Base-by-base conservation (phyloP, 2,888 invertebrate species). In the Platypus cylindrus region DNA sequence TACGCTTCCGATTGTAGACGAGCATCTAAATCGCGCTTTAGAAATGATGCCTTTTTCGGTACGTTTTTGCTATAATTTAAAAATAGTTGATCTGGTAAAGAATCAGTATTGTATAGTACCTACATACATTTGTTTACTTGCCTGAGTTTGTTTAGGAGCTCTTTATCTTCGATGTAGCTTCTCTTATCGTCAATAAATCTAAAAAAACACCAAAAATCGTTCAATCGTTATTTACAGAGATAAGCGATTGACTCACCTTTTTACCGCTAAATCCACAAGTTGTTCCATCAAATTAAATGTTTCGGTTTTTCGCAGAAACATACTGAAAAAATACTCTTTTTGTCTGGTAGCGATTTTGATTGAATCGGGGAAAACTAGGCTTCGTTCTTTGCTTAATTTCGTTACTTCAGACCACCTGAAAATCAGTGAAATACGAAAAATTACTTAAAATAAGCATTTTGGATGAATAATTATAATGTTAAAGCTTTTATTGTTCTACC, bases 201-300 rank as follows among this genome's bases (percentile, higher is more conserved):
- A 59, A 32, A 68, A 66, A 45, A 46, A 48, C 42, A 30, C 11
- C 11, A 30, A 3, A 23, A 23, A 32, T 24, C 5, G 2, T 18
- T 9, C 5, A 12, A 20, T 11, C 11, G 30, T 12, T 20, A 17
- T 5, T 8, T 26, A 27, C 11, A 5, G n/a, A 30, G 20, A 11
- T 17, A 17, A 30, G 5, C 5, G 24, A 3, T 5, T 27, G 3
- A 14, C 17, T 20, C 51, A 59, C 76, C 83, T 78, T 70, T 90
- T 91, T 79, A 97, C 94, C 37, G 95, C 94, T 65, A 95, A 77
- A 66, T 95, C 95, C 34, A 91, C 89, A 25, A 98, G 67, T 59
- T 95, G 95, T 54, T 91, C 85, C 79, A 95, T 93, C 48, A 97
- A 61, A 11, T 78, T 73, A 60, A 82, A 93, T 0, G 93, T 90